Evolutionary conservation across 1,140 invertebrate genomes (phyloP).

Genomic region (Tetranychus cinnabarinus): DNA sequence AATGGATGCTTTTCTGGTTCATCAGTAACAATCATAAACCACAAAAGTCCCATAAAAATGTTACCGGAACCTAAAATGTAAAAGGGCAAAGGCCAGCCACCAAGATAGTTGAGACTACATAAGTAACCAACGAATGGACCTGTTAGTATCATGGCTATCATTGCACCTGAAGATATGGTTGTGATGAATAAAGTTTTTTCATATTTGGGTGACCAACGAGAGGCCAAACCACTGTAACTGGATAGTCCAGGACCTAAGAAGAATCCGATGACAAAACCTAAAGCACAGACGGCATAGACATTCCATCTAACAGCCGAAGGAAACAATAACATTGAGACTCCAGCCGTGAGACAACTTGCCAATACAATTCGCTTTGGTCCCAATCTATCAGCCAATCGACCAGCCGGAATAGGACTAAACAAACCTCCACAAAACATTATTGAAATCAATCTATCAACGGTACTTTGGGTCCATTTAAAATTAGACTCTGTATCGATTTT

Average conservation of each 20-base stretch:
- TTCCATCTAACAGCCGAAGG: too few relatives aligned
- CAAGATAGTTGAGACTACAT: conserved; percentile 6
- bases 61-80: conserved; percentile 25
- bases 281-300: too few relatives aligned
- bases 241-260: conserved; percentile 18
- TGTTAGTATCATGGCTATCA: conserved; percentile 17
- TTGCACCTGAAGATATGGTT: conserved; percentile 14
- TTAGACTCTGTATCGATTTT: neutral
- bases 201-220: conserved; percentile 14
- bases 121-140: conserved; percentile 15
- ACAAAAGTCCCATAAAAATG: conserved; percentile 51
- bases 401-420: too few relatives aligned
- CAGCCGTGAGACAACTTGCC: too few relatives aligned
- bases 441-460: too few relatives aligned
- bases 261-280: too few relatives aligned
- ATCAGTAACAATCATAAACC: conserved; percentile 63
- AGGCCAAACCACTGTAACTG: conserved; percentile 19
- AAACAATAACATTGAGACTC: too few relatives aligned
- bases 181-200: conserved; percentile 5
- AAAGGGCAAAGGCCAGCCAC: conserved; percentile 10
- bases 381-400: too few relatives aligned
- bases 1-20: conserved; percentile 59
- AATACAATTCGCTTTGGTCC: too few relatives aligned
- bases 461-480: too few relatives aligned
- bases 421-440: too few relatives aligned